Percentiles rank a stretch among this genome's conserved stretches.
phyloP scores from a whole-genome alignment of 2,797 vertebrate species.

The Poeciliopsis gracilis region DNA sequence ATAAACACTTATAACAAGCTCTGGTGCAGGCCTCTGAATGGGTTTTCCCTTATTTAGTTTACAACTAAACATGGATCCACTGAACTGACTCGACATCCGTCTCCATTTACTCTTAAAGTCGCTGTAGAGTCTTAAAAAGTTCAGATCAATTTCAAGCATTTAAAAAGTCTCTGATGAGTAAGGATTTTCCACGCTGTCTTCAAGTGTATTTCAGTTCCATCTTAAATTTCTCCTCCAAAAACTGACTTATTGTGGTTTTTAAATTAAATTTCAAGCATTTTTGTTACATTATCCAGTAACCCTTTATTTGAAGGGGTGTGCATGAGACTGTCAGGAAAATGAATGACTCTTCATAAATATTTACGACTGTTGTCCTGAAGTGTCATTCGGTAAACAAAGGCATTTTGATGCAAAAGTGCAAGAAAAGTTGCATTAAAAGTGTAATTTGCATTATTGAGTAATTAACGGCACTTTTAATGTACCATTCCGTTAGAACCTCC shows the following conservation, averaged over 20 bases:
- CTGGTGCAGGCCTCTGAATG: conserved; percentile 42
- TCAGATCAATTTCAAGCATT: neutral
- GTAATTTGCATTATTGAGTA: too few relatives aligned
- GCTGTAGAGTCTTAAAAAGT: neutral
- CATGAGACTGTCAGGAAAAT: too few relatives aligned
- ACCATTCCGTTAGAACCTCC: too few relatives aligned
- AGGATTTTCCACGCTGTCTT: neutral
- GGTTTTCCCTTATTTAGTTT: conserved; percentile 55
- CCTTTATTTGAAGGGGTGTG: too few relatives aligned
- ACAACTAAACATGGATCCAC: conserved; percentile 7
- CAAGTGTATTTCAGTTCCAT: neutral
- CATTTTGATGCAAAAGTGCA: too few relatives aligned
- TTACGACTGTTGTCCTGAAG: too few relatives aligned
- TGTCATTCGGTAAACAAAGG: too few relatives aligned
- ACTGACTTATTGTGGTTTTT: neutral
- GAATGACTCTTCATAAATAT: too few relatives aligned
- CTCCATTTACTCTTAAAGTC: neutral
- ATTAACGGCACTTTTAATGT: too few relatives aligned
- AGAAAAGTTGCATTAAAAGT: too few relatives aligned
- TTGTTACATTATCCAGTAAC: neutral
- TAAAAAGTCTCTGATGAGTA: neutral
- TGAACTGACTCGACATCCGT: neutral
- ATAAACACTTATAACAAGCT: conserved; percentile 47
- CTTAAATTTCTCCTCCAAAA: neutral
- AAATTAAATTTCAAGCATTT: neutral